A percentile compares a stretch with the other conserved stretches of the same genome.
These are phyloP conservation scores for Trachurus trachurus DNA, from an alignment of 2,797 vertebrate genomes.

Conservation along the genomic window DNA sequence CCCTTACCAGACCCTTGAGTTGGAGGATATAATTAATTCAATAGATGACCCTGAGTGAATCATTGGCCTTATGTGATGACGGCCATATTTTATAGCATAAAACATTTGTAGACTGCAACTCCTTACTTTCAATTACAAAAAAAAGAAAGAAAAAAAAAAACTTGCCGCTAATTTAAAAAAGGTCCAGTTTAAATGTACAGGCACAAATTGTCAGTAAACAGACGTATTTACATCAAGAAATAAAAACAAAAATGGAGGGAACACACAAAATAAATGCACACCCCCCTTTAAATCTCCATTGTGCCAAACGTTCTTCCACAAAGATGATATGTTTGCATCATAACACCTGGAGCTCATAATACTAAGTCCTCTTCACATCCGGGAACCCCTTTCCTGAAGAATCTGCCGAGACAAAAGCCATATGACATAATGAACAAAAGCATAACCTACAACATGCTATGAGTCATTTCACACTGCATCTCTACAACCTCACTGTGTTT, in stretches of 20 bases:
- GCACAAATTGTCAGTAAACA: slow-evolving; percentile 85
- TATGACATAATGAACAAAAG: background rate
- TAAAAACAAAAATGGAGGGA: slow-evolving; percentile 69
- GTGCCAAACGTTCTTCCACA: slow-evolving; percentile 78
- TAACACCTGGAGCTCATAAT: slow-evolving; percentile 83
- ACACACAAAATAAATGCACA: slow-evolving; percentile 66
- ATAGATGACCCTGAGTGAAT: slow-evolving; percentile 85
- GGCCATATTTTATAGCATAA: slow-evolving; percentile 75
- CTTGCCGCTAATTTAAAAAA: slow-evolving; percentile 67
- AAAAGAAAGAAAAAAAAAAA: slow-evolving; percentile 31
- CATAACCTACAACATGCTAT: background rate
- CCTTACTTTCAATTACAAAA: slow-evolving; percentile 64
- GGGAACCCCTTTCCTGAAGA: slow-evolving; percentile 97
- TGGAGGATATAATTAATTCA: slow-evolving; percentile 72
- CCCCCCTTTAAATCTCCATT: slow-evolving; percentile 72
- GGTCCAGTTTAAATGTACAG: slow-evolving; percentile 86
- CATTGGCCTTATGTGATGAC: slow-evolving; percentile 74
- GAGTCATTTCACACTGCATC: background rate
- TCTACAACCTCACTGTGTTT: background rate
- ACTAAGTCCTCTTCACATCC: slow-evolving; percentile 92
- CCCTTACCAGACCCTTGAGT: slow-evolving; percentile 74
- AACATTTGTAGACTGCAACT: slow-evolving; percentile 71
- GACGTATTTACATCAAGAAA: slow-evolving; percentile 81
- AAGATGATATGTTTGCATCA: slow-evolving; percentile 84
- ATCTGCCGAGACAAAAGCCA: slow-evolving; percentile 87